Evolutionary conservation across 1,140 invertebrate species (phyloP).

Genomic region (Fopius arisanus): DNA sequence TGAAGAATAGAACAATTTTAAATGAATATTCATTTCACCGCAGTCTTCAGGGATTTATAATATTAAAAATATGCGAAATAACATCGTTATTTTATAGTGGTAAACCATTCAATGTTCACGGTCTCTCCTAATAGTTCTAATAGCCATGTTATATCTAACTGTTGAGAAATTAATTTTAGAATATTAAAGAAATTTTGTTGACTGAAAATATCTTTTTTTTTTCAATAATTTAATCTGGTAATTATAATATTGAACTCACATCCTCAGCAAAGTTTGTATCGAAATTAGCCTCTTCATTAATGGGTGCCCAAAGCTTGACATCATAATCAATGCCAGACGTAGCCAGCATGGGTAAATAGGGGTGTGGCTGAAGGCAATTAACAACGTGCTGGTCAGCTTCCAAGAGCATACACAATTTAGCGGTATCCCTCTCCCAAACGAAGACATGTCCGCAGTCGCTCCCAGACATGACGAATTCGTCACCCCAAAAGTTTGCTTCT

Average conservation of each 20-base stretch:
- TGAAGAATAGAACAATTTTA: no score
- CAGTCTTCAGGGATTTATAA: no score
- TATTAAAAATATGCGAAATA: no score
- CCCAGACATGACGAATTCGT: conserved; percentile 83
- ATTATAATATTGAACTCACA: conserved; percentile 70
- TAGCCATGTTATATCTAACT: no score
- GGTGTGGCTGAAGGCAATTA: conserved; percentile 88
- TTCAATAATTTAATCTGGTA: no score
- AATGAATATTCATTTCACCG: no score
- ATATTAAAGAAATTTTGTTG: no score
- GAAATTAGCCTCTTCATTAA: conserved; percentile 69
- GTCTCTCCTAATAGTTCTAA: no score
- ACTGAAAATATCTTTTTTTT: no score
- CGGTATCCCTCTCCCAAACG: conserved; percentile 72
- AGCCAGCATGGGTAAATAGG: conserved; percentile 80
- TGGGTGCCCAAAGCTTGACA: conserved; percentile 86
- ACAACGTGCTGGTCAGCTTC: conserved; percentile 88
- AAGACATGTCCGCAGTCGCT: conserved; percentile 88
- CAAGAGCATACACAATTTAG: conserved; percentile 77
- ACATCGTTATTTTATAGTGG: no score
- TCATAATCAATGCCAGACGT: conserved; percentile 92
- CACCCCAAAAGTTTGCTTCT: conserved; percentile 89
- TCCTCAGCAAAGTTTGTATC: conserved; percentile 74
- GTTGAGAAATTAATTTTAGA: no score
- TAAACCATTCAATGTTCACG: no score